These are phyloP conservation scores for Halisarca cf. caerulea DNA, from an alignment of 37 sponge, comb jelly and placozoan species.

Conservation along the genomic window DNA sequence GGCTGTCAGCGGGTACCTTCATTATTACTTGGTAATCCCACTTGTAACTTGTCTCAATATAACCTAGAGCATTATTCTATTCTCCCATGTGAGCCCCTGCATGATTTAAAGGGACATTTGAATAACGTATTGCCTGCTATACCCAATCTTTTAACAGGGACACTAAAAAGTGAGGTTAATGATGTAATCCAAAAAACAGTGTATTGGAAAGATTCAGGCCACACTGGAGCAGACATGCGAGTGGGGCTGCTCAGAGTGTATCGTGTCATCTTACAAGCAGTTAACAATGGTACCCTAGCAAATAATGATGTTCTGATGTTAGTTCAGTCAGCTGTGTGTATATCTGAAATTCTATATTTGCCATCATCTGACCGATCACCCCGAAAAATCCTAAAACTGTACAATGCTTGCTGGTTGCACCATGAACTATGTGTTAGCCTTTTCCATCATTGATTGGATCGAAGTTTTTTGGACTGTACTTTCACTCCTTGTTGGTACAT, in stretches of 20 bases:
- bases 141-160: neutral
- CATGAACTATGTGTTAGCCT: no score
- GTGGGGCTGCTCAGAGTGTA: no score
- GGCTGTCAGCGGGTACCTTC: no score
- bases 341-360: constrained; percentile 22
- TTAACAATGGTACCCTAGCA: no score
- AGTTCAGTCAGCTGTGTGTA: neutral
- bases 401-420: no score
- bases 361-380: constrained; percentile 1
- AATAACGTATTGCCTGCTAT: neutral
- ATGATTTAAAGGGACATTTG: constrained; percentile 39
- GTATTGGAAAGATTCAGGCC: neutral
- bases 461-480: no score
- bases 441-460: no score
- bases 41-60: neutral
- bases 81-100: constrained; percentile 25
- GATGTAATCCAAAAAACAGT: neutral
- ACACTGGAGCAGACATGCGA: constrained; percentile 3
- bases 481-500: no score
- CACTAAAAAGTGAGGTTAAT: neutral
- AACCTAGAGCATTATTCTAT: constrained; percentile 18
- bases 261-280: no score
- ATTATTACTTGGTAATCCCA: constrained; percentile 27
- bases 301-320: neutral
- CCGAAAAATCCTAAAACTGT: no score